Conservation (phyloP, 1,140 invertebrate species). For the Drosophila cardini region DNA sequence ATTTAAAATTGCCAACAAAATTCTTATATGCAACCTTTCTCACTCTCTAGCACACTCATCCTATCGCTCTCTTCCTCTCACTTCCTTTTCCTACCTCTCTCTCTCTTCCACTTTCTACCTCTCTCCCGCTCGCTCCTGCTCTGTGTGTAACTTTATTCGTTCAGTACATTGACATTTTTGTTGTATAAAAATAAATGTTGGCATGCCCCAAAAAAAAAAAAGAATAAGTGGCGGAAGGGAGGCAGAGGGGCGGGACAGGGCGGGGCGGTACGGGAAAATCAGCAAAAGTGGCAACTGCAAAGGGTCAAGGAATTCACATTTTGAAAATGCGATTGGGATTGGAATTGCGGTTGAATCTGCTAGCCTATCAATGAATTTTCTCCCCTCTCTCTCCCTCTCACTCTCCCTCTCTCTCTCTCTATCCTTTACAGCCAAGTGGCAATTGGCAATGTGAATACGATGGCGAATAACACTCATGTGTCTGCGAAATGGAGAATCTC, state of each 20-base stretch:
- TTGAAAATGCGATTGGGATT: background rate
- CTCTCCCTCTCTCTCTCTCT: background rate
- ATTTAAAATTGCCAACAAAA: slow-evolving; percentile 37
- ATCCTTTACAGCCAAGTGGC: slow-evolving; percentile 14
- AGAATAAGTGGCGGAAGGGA: background rate
- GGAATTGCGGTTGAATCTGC: slow-evolving; percentile 7
- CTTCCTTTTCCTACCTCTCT: background rate
- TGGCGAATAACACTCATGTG: background rate
- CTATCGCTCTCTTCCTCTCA: background rate
- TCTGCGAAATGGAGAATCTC: background rate
- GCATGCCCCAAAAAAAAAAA: slow-evolving; percentile 10
- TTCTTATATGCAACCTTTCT: background rate
- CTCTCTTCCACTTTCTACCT: background rate
- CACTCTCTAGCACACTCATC: background rate
- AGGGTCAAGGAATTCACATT: slow-evolving; percentile 35
- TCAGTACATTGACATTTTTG: slow-evolving; percentile 50
- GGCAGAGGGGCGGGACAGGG: too few relatives aligned
- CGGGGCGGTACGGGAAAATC: background rate
- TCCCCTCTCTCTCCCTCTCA: background rate
- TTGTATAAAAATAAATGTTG: slow-evolving; percentile 47
- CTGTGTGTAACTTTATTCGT: background rate
- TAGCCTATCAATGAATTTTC: slow-evolving; percentile 22
- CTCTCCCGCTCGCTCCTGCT: background rate
- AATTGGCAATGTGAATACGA: slow-evolving; percentile 10
- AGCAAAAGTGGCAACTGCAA: slow-evolving; percentile 3